A percentile compares a stretch with the other conserved stretches of the same genome.
Conservation (phyloP, 35 echinoderm and acorn worm genomes). For the Holothuria glaberrima region DNA sequence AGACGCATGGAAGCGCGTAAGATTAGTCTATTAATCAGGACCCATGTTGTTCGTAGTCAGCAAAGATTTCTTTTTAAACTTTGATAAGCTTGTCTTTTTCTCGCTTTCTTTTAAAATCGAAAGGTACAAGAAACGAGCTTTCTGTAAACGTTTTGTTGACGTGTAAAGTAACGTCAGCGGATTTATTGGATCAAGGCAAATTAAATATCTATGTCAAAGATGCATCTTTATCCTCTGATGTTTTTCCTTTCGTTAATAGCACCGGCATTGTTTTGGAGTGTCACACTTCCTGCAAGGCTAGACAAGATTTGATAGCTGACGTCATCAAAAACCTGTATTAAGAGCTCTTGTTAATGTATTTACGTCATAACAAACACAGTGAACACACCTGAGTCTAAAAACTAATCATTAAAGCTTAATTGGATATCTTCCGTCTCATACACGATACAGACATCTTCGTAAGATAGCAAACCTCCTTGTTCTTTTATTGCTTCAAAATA, state of each 20-base stretch:
- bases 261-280: conserved; percentile 21
- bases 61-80: too few species aligned
- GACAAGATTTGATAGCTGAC: conserved; percentile 2
- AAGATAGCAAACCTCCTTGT: conserved; percentile 22
- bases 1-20: too few species aligned
- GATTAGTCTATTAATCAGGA: too few species aligned
- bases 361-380: conserved; percentile 23
- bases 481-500: conserved; percentile 9
- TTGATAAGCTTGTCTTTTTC: too few species aligned
- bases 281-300: conserved; percentile 23
- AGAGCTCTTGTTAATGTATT: conserved; percentile 36
- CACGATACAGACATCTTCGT: not conserved
- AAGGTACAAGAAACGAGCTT: too few species aligned
- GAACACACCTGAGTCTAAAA: conserved; percentile 25
- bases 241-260: not conserved
- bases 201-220: conserved; percentile 35
- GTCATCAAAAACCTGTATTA: conserved; percentile 11
- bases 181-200: conserved; percentile 46
- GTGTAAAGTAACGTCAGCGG: conserved; percentile 25
- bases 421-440: not conserved
- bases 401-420: conserved; percentile 46
- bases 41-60: too few species aligned
- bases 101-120: too few species aligned
- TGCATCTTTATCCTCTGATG: not conserved
- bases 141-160: conserved; percentile 27